These are phyloP conservation scores for Pseudoips prasinana DNA, from an alignment of 2,888 invertebrate genomes.

Conservation along the genomic window DNA sequence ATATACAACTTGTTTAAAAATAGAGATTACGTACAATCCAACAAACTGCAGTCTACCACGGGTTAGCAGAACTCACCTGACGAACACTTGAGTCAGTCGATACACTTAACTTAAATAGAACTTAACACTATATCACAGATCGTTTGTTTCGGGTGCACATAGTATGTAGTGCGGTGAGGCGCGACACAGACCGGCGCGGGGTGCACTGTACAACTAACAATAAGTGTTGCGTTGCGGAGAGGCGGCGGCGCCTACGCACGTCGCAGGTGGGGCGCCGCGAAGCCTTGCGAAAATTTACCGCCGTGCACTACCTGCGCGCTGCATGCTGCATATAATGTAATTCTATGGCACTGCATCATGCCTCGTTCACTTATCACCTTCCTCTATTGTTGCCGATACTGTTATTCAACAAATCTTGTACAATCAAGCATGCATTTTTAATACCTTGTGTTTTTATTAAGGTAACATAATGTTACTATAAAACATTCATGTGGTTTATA, in stretches of 20 bases:
- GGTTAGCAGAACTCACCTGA: conserved; percentile 47
- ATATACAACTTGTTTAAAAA: conserved; percentile 30
- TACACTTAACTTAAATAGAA: conserved; percentile 53
- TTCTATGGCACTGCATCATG: too few relatives aligned
- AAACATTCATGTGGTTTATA: too few relatives aligned
- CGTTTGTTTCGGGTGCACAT: conserved; percentile 66
- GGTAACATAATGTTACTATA: too few relatives aligned
- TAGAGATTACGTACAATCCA: conserved; percentile 42
- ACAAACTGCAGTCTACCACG: conserved; percentile 15
- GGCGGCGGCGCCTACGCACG: conserved; percentile 59
- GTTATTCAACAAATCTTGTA: too few relatives aligned
- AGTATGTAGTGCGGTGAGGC: conserved; percentile 39
- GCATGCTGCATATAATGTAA: conserved; percentile 32
- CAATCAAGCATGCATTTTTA: too few relatives aligned
- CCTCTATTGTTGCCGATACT: too few relatives aligned
- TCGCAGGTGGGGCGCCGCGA: conserved; percentile 62
- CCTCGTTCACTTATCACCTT: too few relatives aligned
- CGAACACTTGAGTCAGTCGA: conserved; percentile 41
- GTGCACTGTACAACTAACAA: conserved; percentile 50
- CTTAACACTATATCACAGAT: conserved; percentile 78
- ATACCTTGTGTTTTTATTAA: too few relatives aligned
- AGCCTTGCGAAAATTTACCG: conserved; percentile 75
- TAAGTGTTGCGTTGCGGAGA: conserved; percentile 41
- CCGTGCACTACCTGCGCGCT: conserved; percentile 29
- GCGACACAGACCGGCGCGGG: conserved; percentile 54